These are phyloP conservation scores for Ctenosaura bakeri DNA, from an alignment of 2,797 vertebrate species.

Conservation along the genomic window DNA sequence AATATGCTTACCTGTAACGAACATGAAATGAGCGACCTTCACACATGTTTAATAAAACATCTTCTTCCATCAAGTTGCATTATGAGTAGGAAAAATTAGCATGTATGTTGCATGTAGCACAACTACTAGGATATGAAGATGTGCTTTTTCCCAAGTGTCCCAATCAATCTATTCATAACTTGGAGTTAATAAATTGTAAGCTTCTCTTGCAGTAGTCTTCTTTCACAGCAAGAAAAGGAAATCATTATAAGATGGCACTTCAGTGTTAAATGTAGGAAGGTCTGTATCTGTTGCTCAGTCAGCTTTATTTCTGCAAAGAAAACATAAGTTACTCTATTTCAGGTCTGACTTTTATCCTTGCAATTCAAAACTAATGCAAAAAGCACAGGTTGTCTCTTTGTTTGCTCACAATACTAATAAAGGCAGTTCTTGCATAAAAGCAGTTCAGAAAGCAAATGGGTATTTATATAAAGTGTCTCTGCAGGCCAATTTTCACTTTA, in stretches of 20 bases:
- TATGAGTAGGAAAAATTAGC: slow-evolving; percentile 83
- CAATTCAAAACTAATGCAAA: slow-evolving; percentile 76
- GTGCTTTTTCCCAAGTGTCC: slow-evolving; percentile 68
- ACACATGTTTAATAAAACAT: slow-evolving; percentile 87
- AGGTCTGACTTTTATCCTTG: slow-evolving; percentile 81
- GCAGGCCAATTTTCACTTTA: neutral
- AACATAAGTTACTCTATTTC: slow-evolving; percentile 94
- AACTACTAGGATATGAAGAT: slow-evolving; percentile 62
- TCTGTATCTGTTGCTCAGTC: slow-evolving; percentile 79
- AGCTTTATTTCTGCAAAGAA: slow-evolving; percentile 90
- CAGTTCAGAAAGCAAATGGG: slow-evolving; percentile 20
- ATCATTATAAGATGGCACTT: slow-evolving; percentile 73
- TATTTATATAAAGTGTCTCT: neutral
- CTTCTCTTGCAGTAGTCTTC: slow-evolving; percentile 73
- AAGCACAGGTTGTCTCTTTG: slow-evolving; percentile 58
- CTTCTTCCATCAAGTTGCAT: slow-evolving; percentile 91
- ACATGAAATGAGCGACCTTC: slow-evolving; percentile 92
- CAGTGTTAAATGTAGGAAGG: slow-evolving; percentile 76
- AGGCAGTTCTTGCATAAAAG: neutral
- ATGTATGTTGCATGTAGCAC: slow-evolving; percentile 59
- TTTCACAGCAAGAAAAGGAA: slow-evolving; percentile 74
- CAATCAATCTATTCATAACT: slow-evolving; percentile 69
- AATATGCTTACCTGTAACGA: slow-evolving; percentile 94
- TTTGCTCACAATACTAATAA: slow-evolving; percentile 53
- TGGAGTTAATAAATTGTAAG: slow-evolving; percentile 72